Conservation (phyloP, 2,113 vertebrate species). For the Pycnonotus jocosus region DNA sequence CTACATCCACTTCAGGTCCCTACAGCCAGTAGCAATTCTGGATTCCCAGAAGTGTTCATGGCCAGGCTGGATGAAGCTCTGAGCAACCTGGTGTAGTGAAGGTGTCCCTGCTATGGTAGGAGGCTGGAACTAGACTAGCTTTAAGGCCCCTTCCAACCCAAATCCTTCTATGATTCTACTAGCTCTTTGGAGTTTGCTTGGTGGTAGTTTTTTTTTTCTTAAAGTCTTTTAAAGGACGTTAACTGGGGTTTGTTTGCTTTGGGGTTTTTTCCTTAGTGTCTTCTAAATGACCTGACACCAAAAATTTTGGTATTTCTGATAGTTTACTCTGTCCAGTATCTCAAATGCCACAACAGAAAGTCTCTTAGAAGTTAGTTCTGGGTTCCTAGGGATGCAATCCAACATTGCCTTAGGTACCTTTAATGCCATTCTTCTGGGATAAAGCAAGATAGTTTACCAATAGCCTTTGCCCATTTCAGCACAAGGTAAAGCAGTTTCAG, state of each 20-base stretch:
- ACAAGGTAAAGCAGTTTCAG: background rate
- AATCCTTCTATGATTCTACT: background rate
- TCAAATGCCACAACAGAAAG: fast-evolving
- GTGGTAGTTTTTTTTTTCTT: too few relatives aligned
- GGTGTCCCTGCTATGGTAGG: background rate
- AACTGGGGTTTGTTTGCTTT: background rate
- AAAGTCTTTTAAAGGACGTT: background rate
- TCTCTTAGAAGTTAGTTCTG: background rate
- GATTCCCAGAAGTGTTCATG: background rate
- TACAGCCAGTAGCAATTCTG: background rate
- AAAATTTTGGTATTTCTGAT: background rate
- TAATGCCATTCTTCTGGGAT: fast-evolving
- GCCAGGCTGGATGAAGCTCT: background rate
- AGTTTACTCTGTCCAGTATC: background rate
- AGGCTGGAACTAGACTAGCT: background rate
- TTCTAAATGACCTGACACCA: background rate
- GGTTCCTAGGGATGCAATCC: background rate
- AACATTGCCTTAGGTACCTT: fast-evolving
- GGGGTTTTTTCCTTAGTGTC: background rate
- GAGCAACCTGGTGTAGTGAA: background rate
- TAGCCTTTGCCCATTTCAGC: background rate
- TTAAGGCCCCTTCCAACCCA: background rate
- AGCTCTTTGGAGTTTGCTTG: background rate
- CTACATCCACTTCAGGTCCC: fast-evolving
- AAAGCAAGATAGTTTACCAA: background rate